Evolutionary conservation across 2,113 vertebrate genomes (phyloP).

Genomic region (Lagopus muta): DNA sequence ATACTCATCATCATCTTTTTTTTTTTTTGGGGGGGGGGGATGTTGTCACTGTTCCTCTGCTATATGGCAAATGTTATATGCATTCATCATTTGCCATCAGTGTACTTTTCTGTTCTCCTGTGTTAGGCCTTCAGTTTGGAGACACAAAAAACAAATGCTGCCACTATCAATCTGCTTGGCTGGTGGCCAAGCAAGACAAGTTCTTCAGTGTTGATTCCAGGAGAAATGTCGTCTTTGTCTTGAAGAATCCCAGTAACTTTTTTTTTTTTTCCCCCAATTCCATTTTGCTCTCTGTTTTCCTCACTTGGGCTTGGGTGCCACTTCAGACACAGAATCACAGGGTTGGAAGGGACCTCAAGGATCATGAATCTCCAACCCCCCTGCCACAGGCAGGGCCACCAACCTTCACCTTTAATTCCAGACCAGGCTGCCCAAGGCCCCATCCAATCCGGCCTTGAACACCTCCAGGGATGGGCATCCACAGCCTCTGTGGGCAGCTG

Average conservation of each 20-base stretch:
- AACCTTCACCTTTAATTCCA: too few species aligned
- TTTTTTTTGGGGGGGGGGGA: not conserved
- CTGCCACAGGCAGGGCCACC: too few species aligned
- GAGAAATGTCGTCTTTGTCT: not conserved
- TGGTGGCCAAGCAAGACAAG: not conserved
- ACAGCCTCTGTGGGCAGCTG: too few species aligned
- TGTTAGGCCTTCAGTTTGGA: not conserved
- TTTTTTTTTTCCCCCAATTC: not conserved
- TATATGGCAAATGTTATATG: not conserved
- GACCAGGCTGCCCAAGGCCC: too few species aligned
- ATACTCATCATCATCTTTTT: not conserved
- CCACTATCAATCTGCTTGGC: not conserved
- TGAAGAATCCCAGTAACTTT: not conserved
- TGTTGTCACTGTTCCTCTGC: not conserved
- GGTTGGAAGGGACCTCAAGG: too few species aligned
- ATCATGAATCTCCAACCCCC: too few species aligned
- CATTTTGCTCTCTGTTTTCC: not conserved
- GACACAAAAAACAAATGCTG: not conserved
- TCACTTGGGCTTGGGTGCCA: fast-evolving
- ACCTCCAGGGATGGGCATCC: too few species aligned
- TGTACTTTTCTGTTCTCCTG: not conserved
- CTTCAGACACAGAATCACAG: not conserved
- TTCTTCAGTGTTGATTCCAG: not conserved
- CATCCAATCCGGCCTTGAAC: too few species aligned
- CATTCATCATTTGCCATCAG: not conserved